Evolutionary conservation across 2,888 invertebrate genomes (phyloP), one percentile per base, ranked within the genome.

Genomic region (Nycteola revayana): DNA sequence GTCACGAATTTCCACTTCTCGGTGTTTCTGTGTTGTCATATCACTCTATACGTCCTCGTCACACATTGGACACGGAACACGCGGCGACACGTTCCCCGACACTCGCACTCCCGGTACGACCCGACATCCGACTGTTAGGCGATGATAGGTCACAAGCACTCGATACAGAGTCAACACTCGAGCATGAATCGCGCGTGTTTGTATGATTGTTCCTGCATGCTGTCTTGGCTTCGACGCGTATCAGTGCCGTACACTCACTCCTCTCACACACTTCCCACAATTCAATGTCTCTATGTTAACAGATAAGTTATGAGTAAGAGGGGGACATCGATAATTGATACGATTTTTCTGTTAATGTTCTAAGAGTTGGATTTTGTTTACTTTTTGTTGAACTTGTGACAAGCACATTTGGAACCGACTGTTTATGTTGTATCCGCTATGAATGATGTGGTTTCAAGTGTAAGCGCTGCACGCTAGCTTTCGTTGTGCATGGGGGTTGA

Each of bases 401-500:
- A 66, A 74, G 71, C 74, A 75, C 70, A 72, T 72, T 72, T 73
- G 73, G 73, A 73, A 70, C 66, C 64, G 60, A 70, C 60, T 66
- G 65, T 72, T 73, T 60, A 55, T 45, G 36, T 60, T 56, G 63
- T 69, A 64, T 72, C 68, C 64, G 73, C 78, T 74, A 69, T 73
- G 73, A 79, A 84, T 74, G 75, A 79, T 75, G 75, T 81, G 83
- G 74, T 83, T 79, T 77, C 74, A 74, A 83, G 75, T 78, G 74
- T 81, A 75, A 73, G 59, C 75, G 83, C 85, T 87, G 88, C 88
- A 88, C 87, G 88, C 86, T 86, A 81, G 87, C 87, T 88, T 88
- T 86, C 78, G 77, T 87, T 88, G 82, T 87, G 88, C 88, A 88
- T 88, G 88, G 87, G 86, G 82, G 67, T 85, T 85, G 72, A 76